Percentiles rank a stretch among this genome's conserved stretches.
Conservation (phyloP, 2,888 invertebrate species). For the Pyralis farinalis region DNA sequence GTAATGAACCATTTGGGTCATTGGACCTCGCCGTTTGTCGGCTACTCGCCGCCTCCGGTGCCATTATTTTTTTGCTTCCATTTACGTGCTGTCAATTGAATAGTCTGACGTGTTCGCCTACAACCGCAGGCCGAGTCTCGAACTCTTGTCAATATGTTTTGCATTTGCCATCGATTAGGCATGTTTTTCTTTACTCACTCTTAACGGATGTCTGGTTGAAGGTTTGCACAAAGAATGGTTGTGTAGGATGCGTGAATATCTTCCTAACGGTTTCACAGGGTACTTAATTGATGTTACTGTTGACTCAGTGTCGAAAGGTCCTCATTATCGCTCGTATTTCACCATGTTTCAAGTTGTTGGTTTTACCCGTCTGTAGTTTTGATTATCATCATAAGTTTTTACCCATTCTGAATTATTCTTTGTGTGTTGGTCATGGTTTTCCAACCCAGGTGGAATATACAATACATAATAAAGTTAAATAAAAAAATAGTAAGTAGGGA, state of each 20-base stretch:
- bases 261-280: constrained; percentile 36
- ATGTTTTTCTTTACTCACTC: constrained; percentile 31
- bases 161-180: constrained; percentile 30
- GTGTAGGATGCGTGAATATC: constrained; percentile 34
- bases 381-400: constrained; percentile 1
- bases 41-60: constrained; percentile 51
- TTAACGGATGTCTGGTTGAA: constrained; percentile 36
- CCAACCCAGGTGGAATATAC: too few relatives aligned
- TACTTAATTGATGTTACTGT: constrained; percentile 14
- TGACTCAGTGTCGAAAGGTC: constrained; percentile 13
- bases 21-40: constrained; percentile 74
- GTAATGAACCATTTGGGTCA: constrained; percentile 76
- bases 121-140: constrained; percentile 38
- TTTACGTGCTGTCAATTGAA: constrained; percentile 58
- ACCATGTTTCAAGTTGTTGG: background rate
- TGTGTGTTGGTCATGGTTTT: background rate
- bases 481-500: background rate
- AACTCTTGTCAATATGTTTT: constrained; percentile 22
- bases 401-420: background rate
- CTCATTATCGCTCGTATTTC: constrained; percentile 5
- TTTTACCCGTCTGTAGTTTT: constrained; percentile 14
- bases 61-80: constrained; percentile 60
- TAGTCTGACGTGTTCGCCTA: constrained; percentile 50
- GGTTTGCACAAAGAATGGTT: constrained; percentile 31
- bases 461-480: background rate